Base-by-base conservation (phyloP, 2,888 invertebrate species). In the Macrosiphum euphorbiae region DNA sequence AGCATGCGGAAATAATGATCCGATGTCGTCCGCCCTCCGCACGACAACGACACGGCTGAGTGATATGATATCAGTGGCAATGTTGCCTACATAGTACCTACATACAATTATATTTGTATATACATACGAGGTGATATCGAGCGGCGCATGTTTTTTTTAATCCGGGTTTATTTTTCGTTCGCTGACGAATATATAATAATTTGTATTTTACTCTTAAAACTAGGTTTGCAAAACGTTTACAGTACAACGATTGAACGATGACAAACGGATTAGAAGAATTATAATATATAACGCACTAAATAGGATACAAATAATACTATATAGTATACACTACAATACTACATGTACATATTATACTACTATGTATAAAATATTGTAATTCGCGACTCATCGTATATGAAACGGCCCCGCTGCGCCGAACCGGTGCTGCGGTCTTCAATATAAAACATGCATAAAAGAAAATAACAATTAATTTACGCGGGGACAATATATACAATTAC, bases 1-100 rank as follows among this genome's bases (percentile, higher is more conserved):
- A 61, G 47, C 92, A 92, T 47, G 86, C 92, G 92, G 86, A 92
- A 87, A 92, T 87, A 92, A 92, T 92, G 58, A 91, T 91, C 58
- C 44, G 47, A 47, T 67, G 61, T 47, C n/a, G 44, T 44, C 47
- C 11, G 47, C 44, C 13, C 47, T 78, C 78, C 20, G 8, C 88
- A 44, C n/a, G 87, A 87, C 47, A 47, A 86, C 13, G 47, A 16
- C 2, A 86, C 13, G 28, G 35, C 35, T 78, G 20, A 78, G 20
- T 78, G 20, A 78, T 78, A 78, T 78, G 78, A 78, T 35, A 78
- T 78, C 78, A 78, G 78, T 20, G 1, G 78, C 35, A 35, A 78
- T 78, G 8, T 35, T 78, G 35, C 78, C 78, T 78, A 78, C 3
- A 35, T 35, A 78, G 35, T 8, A 78, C 35, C 44, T 44, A 7